Base-by-base conservation (phyloP, 2,113 vertebrate species). In the Capreolus pygargus region DNA sequence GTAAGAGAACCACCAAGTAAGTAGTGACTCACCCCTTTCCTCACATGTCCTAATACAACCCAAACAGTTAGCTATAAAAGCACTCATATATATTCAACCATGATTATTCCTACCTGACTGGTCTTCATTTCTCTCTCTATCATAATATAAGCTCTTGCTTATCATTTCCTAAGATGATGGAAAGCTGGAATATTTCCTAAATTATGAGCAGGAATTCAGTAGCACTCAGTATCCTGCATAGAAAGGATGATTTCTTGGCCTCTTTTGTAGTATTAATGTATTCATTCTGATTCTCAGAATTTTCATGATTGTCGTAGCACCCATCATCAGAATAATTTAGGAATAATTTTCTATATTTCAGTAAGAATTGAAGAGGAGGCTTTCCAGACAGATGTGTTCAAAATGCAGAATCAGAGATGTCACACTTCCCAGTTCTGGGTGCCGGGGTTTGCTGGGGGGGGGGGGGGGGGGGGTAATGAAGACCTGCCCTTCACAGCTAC, bases 381-480 rank as follows among this genome's bases (percentile, higher is more conserved):
- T 82, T 61, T 64, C 2, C 19, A 50, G 28, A 70, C 11, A 89
- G 30, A 28, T 50, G 25, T 39, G 19, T 39, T 58, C 43, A n/a
- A 28, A 23, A 25, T 16, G 33, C 30, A n/a, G 52, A n/a, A 4
- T 60, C 7, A 28, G 43, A 57, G 64, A 90, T 7, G 12, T 13
- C 14, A 57, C 23, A 39, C 52, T 43, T 52, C 33, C 6, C 3
- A 57, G 52, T 2, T 54, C 12, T 50, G 67, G 36, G 67, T 0
- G 0, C 33, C 8, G 1, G 33, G 33, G 61, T 7, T 3, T 9
- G 16, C 57, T 16, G 1, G 28, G 14, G 67, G 15, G 10, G 50
- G 55, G 9, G 8, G 1, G 28, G 14, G 67, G 15, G 10, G 50
- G 55, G 9, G 8, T 4, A 13, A 15, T 8, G 36, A 70, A 76